A percentile compares a stretch with the other conserved stretches of the same genome.
Conservation (phyloP, 2,797 vertebrate species). For the Enteromius afrohamiltoni region DNA sequence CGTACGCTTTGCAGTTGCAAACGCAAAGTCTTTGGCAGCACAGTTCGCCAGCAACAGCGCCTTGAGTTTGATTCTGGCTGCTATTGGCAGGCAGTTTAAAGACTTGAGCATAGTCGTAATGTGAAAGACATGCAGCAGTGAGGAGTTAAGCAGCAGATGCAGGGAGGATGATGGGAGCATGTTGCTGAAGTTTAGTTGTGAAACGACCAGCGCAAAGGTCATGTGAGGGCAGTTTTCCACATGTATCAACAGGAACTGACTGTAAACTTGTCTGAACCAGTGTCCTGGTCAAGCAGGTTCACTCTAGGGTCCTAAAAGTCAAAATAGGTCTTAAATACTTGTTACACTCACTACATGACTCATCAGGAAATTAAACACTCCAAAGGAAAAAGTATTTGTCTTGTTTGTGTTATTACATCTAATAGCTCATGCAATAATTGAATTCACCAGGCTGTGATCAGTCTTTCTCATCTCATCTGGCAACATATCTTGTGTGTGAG, state of each 20-base stretch:
- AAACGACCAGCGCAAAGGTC: slow-evolving; percentile 26
- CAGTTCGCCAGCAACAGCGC: neutral
- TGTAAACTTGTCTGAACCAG: neutral
- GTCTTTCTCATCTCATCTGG: neutral
- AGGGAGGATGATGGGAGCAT: neutral
- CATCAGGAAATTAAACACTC: neutral
- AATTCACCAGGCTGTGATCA: neutral
- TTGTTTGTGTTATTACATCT: neutral
- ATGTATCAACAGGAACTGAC: neutral
- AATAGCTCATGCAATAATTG: slow-evolving; percentile 6
- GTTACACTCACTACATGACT: neutral
- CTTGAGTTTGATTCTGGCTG: slow-evolving; percentile 11
- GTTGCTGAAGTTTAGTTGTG: neutral
- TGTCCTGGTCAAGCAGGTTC: neutral
- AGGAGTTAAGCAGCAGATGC: slow-evolving; percentile 9
- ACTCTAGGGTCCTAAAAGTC: neutral
- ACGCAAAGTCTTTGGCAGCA: neutral
- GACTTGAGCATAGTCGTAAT: neutral
- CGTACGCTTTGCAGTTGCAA: neutral
- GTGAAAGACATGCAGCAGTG: slow-evolving; percentile 2
- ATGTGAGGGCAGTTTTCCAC: neutral
- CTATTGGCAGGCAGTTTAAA: slow-evolving; percentile 7
- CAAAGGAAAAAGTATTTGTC: neutral
- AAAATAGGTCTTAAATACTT: neutral
- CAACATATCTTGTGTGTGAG: slow-evolving; percentile 7